Percentiles rank a stretch among this genome's conserved stretches.
Conservation (phyloP, 2,797 vertebrate species). For the Arremon brunneinucha region DNA sequence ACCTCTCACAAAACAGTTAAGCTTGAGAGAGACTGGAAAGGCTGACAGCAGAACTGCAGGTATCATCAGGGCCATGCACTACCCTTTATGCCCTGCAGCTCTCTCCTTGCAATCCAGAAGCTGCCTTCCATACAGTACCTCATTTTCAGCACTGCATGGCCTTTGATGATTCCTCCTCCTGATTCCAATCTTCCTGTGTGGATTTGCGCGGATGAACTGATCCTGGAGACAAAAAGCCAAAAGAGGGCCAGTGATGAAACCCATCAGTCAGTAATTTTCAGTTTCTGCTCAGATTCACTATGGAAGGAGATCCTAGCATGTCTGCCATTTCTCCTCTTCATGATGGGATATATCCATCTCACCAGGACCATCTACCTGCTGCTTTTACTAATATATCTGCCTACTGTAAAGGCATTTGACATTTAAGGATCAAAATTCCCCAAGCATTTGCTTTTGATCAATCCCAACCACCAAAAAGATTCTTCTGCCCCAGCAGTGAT, state of each 20-base stretch:
- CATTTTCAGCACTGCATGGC: accelerated
- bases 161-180: neutral
- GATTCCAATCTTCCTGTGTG: neutral
- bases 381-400: neutral
- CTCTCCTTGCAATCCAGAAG: neutral
- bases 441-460: neutral
- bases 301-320: neutral
- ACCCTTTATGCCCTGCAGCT: neutral
- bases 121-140: neutral
- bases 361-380: neutral
- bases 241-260: neutral
- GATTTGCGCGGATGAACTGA: neutral
- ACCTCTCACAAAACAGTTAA: neutral
- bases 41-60: neutral
- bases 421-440: neutral
- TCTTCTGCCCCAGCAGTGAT: neutral
- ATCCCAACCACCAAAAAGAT: neutral
- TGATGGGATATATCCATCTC: neutral
- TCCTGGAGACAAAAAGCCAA: neutral
- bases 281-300: neutral
- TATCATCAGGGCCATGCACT: accelerated
- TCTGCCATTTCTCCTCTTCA: neutral
- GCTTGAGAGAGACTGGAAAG: neutral
- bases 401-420: neutral
- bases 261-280: neutral